Base-by-base conservation (phyloP, 1,140 invertebrate species). In the Pseudomyrmex sp. region DNA sequence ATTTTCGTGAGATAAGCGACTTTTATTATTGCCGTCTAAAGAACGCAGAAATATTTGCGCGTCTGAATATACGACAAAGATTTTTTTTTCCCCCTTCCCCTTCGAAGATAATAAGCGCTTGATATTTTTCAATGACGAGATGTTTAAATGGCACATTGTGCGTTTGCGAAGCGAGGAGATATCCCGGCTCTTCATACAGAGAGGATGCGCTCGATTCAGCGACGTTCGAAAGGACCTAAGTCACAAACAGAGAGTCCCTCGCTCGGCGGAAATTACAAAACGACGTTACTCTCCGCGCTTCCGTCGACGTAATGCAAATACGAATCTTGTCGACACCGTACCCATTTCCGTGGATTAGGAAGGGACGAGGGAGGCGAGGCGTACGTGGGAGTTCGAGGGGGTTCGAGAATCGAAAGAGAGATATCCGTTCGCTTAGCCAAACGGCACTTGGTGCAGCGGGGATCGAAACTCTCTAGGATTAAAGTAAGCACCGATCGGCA, bases 191-290 rank as follows among this genome's bases (percentile, higher is more conserved):
- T 23, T 69, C 66, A 12, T 8, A 12, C 8, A 12, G 12, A 4
- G 7, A 70, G 7, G 59, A 61, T 1, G 15, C 76, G 13, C 8
- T 44, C 46, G 20, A 80, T 61, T 70, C 68, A 15, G 10, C 0
- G 15, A 48, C 20, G 18, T 70, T 9, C 20, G 54, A 70, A 58
- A 46, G 54, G 46, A 46, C 50, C 20, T n/a, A 35, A 59, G 76
- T 86, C 20, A 56, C 52, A 70, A 61, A 73, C 70, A 61, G 75
- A 50, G 66, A 50, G 66, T 70, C 72, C 52, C 76, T 85, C 62
- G 75, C 56, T 84, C 61, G 66, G 70, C 88, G 91, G 91, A 92
- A 92, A 92, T 91, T 90, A 90, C 87, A 89, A 91, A 92, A 92
- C 87, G 86, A 86, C 89, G 82, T 91, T 91, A 91, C 90, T 91